phyloP scores from a whole-genome alignment of 1,140 invertebrate genomes.

The Dreissena polymorpha region DNA sequence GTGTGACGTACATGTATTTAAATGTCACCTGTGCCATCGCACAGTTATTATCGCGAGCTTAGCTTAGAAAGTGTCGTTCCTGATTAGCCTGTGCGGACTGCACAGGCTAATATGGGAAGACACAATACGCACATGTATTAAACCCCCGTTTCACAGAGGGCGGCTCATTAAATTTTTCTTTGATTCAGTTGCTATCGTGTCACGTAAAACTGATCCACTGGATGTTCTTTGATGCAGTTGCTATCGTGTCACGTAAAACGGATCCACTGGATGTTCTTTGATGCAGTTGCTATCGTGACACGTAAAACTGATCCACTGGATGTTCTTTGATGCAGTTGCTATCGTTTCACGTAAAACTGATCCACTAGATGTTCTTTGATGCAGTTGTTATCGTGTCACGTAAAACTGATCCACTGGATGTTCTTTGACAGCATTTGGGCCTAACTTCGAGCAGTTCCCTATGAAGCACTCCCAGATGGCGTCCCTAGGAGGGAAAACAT shows the following conservation, averaged over 20 bases:
- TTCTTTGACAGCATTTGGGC: slow-evolving; percentile 31
- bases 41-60: not conserved
- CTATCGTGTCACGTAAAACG: no score
- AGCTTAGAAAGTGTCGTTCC: not conserved
- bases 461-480: slow-evolving; percentile 20
- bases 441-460: slow-evolving; percentile 39
- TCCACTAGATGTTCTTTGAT: not conserved
- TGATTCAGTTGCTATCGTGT: no score
- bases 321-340: not conserved
- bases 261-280: no score
- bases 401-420: not conserved
- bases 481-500: slow-evolving; percentile 29
- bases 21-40: no score
- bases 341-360: not conserved
- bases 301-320: not conserved
- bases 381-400: not conserved
- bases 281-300: not conserved
- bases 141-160: not conserved
- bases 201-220: no score
- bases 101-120: not conserved
- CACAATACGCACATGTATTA: not conserved
- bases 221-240: no score
- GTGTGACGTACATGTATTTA: no score
- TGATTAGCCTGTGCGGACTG: not conserved
- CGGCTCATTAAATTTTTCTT: not conserved